A percentile compares a stretch with the other conserved stretches of the same genome.
These are phyloP conservation scores for Marmota flaviventris DNA, from an alignment of 2,113 vertebrate genomes.

Conservation along the genomic window DNA sequence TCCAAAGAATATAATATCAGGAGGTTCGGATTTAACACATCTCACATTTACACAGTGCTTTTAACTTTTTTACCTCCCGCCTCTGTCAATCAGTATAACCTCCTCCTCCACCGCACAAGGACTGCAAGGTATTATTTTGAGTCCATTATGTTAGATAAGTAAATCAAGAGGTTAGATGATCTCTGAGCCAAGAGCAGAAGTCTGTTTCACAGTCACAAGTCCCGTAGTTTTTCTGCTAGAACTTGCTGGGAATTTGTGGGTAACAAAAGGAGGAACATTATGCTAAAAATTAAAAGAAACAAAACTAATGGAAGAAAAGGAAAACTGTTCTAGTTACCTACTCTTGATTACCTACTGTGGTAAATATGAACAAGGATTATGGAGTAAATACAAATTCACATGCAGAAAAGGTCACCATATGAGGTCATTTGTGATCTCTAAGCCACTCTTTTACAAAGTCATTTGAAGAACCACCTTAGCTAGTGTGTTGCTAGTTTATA, in stretches of 20 bases:
- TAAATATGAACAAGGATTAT: background rate
- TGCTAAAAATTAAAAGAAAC: slow-evolving; percentile 15
- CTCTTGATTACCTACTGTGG: background rate
- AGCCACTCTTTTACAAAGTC: background rate
- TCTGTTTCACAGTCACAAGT: background rate
- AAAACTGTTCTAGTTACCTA: background rate
- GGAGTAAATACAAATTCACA: background rate
- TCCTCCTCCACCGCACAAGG: background rate
- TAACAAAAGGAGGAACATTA: background rate
- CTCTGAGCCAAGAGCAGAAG: background rate
- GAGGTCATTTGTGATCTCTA: too few relatives aligned
- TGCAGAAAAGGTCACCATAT: background rate
- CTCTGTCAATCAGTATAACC: background rate
- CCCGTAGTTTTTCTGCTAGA: background rate
- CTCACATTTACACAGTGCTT: background rate
- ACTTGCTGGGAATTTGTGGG: background rate
- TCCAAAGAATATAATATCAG: background rate
- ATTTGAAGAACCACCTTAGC: background rate
- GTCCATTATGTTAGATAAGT: background rate
- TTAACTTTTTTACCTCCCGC: background rate
- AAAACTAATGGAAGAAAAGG: background rate
- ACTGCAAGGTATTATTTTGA: background rate
- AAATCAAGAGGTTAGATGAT: background rate
- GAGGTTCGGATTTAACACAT: background rate
- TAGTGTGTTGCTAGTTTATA: background rate